phyloP scores from a whole-genome alignment of 2,113 vertebrate genomes.

The Chloropsis cyanopogon region DNA sequence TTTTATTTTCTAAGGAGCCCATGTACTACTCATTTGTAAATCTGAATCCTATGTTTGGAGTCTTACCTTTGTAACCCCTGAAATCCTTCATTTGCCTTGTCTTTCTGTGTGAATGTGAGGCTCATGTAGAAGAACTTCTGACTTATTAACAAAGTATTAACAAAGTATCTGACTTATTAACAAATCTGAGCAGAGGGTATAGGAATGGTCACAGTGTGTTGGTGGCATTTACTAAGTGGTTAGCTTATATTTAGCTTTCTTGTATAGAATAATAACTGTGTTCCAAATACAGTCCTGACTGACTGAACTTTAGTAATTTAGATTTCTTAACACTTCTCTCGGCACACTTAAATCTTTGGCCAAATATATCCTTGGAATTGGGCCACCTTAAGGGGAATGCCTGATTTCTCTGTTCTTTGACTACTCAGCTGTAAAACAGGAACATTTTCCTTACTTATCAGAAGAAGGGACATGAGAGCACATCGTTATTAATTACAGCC shows the following conservation, averaged over 20 bases:
- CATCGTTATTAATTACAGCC: neutral
- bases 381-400: neutral
- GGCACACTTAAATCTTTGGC: neutral
- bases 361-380: neutral
- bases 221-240: neutral
- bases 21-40: neutral
- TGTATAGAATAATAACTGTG: neutral
- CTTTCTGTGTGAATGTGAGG: neutral
- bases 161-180: neutral
- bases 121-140: neutral
- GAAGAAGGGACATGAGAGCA: neutral
- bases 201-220: neutral
- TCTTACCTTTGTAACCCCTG: neutral
- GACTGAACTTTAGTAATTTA: neutral
- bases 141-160: neutral
- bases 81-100: neutral
- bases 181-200: neutral
- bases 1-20: neutral
- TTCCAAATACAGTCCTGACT: neutral
- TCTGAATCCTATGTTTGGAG: neutral
- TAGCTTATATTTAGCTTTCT: neutral
- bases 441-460: neutral
- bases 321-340: neutral
- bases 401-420: neutral
- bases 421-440: neutral